phyloP scores from a whole-genome alignment of 2,113 vertebrate genomes.

The Rhombomys opimus region DNA sequence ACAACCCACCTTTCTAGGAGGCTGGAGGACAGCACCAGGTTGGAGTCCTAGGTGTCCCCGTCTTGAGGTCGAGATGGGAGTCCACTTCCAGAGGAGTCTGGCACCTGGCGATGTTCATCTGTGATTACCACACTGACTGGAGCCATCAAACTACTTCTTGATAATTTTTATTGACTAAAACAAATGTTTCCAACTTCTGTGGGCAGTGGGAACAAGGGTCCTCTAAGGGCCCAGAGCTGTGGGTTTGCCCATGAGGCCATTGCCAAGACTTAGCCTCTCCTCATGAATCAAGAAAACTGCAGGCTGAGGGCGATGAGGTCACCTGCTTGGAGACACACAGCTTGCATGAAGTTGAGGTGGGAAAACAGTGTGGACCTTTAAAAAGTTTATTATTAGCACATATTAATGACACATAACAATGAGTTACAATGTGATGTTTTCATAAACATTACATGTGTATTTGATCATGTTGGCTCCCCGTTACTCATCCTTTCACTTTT shows the following conservation, averaged over 20 bases:
- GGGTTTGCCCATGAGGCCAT: accelerated
- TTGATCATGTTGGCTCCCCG: accelerated
- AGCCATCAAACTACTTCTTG: not conserved
- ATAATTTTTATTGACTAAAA: not conserved
- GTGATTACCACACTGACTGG: accelerated
- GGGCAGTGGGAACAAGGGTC: not conserved
- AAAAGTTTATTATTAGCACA: not conserved
- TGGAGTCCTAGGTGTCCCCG: not conserved
- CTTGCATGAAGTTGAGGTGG: not conserved
- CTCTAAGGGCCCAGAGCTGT: not conserved
- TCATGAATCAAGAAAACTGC: not conserved
- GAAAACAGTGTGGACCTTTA: not conserved
- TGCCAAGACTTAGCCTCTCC: not conserved
- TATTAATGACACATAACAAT: not conserved
- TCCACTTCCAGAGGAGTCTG: not conserved
- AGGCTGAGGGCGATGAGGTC: not conserved
- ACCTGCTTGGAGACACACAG: not conserved
- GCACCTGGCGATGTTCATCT: not conserved
- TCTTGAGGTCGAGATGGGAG: not conserved
- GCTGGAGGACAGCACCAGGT: not conserved
- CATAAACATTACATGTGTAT: not conserved
- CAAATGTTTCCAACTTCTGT: not conserved
- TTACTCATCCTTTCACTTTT: not conserved
- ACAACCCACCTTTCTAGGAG: not conserved
- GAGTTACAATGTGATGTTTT: not conserved